Evolutionary conservation across 2,888 invertebrate species (phyloP), one percentile per base, ranked within the genome.

Genomic region (Boloria selene): DNA sequence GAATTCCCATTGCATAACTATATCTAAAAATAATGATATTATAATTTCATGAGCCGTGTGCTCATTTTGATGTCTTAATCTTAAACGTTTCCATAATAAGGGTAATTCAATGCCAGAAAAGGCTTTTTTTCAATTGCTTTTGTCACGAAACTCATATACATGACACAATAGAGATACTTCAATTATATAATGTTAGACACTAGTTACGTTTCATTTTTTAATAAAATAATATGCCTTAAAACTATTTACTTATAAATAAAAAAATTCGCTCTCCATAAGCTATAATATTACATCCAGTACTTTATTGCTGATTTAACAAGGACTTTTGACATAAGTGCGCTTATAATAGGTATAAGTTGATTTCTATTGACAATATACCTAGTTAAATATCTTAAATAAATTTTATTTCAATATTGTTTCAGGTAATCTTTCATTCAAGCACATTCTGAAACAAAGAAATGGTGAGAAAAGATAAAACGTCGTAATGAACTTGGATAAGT

Each of bases 71-170:
- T 49, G 47, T 49, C 47, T n/a, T 14, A 5, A 49, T 49, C 47
- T n/a, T 14, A 5, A 49, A 49, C 47, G 47, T 14, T 49, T 49
- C 47, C 7, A 49, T 58, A 64, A 64, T 64, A 52, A 59, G 52
- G 52, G 64, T 45, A 59, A 64, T 64, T 58, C 59, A 47, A 45
- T 44, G 18, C 45, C 51, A 45, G 31, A 59, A 42, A 38, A 38
- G 59, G 7, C 31, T 38, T 38, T 64, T 45, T 45, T n/a, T 53
- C 52, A 47, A 60, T 65, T 17, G 60, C 50, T 54, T 65, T 65
- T 60, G 64, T 60, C 54, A 65, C 60, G 64, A 65, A 65, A 60
- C 31, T 54, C 31, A 42, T 60, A 60, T 59, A 31, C 31, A 31
- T n/a, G 45, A 58, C 26, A 58, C 47, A 58, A 22, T 10, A 44